A percentile compares a stretch with the other conserved stretches of the same genome.
Conservation (phyloP, 2,888 invertebrate species). For the Subacronicta megacephala region DNA sequence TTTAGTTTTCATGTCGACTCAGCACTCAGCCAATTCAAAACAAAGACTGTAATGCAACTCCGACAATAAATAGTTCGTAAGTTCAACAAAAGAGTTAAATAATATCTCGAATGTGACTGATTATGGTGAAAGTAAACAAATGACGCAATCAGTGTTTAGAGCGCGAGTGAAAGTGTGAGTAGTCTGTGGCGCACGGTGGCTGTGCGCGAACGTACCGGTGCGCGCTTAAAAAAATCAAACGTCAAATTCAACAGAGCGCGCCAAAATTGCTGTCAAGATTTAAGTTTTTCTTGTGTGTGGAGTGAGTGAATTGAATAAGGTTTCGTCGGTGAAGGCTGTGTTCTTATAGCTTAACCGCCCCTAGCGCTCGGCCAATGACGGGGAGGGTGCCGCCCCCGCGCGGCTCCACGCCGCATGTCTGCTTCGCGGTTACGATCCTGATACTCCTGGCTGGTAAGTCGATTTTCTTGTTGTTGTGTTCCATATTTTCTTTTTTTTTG, state of each 20-base stretch:
- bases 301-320: slow-evolving; percentile 56
- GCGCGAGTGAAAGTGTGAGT: slow-evolving; percentile 77
- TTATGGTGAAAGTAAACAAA: slow-evolving; percentile 68
- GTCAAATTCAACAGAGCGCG: slow-evolving; percentile 48
- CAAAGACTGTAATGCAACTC: slow-evolving; percentile 48
- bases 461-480: slow-evolving; percentile 56
- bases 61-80: slow-evolving; percentile 60
- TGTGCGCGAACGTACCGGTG: slow-evolving; percentile 59
- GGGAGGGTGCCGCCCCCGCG: slow-evolving; percentile 80
- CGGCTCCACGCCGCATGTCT: slow-evolving; percentile 68
- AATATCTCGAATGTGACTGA: slow-evolving; percentile 51
- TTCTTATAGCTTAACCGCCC: slow-evolving; percentile 78
- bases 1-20: slow-evolving; percentile 41
- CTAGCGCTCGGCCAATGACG: slow-evolving; percentile 83
- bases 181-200: slow-evolving; percentile 68
- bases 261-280: slow-evolving; percentile 42
- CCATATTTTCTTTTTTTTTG: slow-evolving; percentile 30
- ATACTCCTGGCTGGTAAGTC: slow-evolving; percentile 81
- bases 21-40: slow-evolving; percentile 48
- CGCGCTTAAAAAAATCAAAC: slow-evolving; percentile 52
- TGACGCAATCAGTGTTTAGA: slow-evolving; percentile 64
- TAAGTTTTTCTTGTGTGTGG: slow-evolving; percentile 32
- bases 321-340: slow-evolving; percentile 71
- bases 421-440: slow-evolving; percentile 68
- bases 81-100: slow-evolving; percentile 35